phyloP scores from a whole-genome alignment of 2,888 invertebrate genomes.

The Magallana nippona region DNA sequence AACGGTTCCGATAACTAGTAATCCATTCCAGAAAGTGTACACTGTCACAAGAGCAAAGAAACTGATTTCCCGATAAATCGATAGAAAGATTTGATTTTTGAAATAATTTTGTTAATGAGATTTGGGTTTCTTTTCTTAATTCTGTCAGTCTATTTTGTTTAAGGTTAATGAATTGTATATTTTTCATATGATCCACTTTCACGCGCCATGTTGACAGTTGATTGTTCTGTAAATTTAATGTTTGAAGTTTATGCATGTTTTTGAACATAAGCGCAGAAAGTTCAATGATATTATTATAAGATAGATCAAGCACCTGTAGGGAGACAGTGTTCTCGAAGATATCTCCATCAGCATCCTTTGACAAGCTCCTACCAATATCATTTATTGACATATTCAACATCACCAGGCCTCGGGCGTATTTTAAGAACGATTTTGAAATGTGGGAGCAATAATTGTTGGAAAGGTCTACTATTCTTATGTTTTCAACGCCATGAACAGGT shows the following conservation, averaged over 20 bases:
- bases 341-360: neutral
- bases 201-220: neutral
- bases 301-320: neutral
- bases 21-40: constrained; percentile 38
- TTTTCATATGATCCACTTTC: constrained; percentile 10
- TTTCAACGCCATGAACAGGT: neutral
- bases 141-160: constrained; percentile 15
- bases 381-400: constrained; percentile 19
- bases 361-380: neutral
- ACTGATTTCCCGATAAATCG: neutral
- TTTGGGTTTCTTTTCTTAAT: neutral
- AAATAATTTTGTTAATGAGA: neutral
- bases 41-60: neutral
- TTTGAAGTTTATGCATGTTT: neutral
- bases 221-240: constrained; percentile 24
- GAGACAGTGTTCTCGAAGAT: neutral
- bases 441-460: constrained; percentile 31
- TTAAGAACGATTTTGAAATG: constrained; percentile 20
- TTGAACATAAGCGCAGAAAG: neutral
- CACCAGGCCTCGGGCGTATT: neutral
- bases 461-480: constrained; percentile 4
- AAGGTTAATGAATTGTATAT: constrained; percentile 16
- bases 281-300: neutral
- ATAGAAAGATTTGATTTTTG: neutral
- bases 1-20: neutral